Base-by-base conservation (phyloP, 1,140 invertebrate genomes). In the Drosophila melanogaster region DNA sequence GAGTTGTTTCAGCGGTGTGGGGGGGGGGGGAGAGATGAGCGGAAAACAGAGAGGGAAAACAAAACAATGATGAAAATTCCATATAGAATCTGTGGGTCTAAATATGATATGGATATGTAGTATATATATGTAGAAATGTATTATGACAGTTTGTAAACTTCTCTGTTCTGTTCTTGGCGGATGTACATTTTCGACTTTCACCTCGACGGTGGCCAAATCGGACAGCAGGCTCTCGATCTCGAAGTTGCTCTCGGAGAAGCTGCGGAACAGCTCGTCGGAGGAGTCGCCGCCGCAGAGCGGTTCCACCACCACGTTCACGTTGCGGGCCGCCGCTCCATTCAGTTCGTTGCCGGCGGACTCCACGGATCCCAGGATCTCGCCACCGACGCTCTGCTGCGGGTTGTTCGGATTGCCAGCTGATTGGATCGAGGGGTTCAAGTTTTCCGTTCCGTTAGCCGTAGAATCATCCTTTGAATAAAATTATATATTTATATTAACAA, bases 171-270 rank as follows among this genome's bases (percentile, higher is more conserved):
- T 81, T 64, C 62, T 84, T 77, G 77, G 67, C 67, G 81, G 60
- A 86, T 86, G 67, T 89, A 89, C 84, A 89, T 89, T 89, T 89
- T 81, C 92, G 91, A 93, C 93, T 92, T 94, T 94, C 67, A 94
- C 93, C 77, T 93, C 92, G 73, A 90, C 91, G 70, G 92, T 90
- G 66, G 93, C 93, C 76, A 94, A 92, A 85, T 94, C 93, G 56
- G 93, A 93, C 35, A 94, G 91, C 67, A 94, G 91, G 81, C 92
- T 93, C 64, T 94, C 93, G 66, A 94, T 93, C 90, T 94, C 93
- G 54, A 93, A 93, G 66, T 90, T 89, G 71, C 90, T 92, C 60
- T 92, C 92, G 66, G 90, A 85, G 43, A 92, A 75, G 77, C 90
- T 91, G 47, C 91, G 90, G 71, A 92, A 91, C 50, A 92, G 74